Conservation (phyloP, 2,113 vertebrate genomes). For the Paradoxurus hermaphroditus region DNA sequence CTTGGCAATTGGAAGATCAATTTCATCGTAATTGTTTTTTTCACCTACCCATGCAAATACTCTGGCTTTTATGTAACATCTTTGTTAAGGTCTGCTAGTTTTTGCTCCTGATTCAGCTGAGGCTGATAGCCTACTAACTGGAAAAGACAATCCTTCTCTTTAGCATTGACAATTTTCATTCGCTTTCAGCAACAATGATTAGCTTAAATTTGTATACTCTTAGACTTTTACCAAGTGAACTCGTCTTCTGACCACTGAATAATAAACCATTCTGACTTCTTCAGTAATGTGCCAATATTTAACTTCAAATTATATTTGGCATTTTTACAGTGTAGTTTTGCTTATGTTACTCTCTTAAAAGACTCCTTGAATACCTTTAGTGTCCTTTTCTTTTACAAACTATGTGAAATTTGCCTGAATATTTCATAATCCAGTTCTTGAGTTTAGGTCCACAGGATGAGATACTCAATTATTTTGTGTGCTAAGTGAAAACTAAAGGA, state of each 20-base stretch:
- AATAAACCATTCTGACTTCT: background rate
- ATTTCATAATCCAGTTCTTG: background rate
- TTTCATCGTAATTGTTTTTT: background rate
- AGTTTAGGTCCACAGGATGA: background rate
- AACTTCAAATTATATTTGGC: background rate
- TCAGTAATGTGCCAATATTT: background rate
- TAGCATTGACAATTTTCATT: background rate
- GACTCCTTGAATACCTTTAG: background rate
- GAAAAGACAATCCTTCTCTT: background rate
- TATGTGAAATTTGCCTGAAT: background rate
- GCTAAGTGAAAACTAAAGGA: background rate
- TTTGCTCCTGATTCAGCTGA: background rate
- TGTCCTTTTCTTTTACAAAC: background rate
- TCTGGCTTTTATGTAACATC: background rate
- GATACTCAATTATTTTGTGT: background rate
- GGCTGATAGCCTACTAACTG: background rate
- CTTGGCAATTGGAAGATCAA: background rate
- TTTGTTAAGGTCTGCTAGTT: background rate
- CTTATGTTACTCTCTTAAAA: background rate
- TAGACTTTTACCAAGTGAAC: background rate
- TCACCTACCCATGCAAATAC: background rate
- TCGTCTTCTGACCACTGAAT: background rate
- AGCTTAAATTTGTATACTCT: background rate
- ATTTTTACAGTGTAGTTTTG: background rate
- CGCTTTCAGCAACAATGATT: background rate